Evolutionary conservation across 1,140 invertebrate genomes (phyloP), one percentile per base, ranked within the genome.

Genomic region (Coenobita brevimanus): DNA sequence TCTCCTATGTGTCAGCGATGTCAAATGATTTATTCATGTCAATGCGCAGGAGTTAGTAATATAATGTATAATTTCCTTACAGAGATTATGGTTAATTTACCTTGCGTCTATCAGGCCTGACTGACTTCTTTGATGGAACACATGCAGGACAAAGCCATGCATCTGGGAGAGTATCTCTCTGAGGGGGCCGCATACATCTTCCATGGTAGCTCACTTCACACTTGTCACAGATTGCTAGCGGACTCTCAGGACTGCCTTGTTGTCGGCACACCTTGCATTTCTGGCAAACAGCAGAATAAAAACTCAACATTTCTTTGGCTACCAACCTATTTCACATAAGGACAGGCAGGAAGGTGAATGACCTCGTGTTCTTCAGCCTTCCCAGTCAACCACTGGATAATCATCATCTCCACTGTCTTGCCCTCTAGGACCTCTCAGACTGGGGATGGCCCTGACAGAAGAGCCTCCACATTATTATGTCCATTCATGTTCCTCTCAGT

Each of bases 221-320:
- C 38, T 92, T 92, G 89, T 93, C 93, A 91, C 93, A 93, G 64
- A 93, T 90, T 69, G 93, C 88, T 43, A 93, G 76, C 2, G 91
- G 89, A 33, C 91, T 91, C 27, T 92, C 92, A 73, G 92, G 91
- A 57, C 92, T 91, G 17, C 46, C 46, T 80, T 93, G 93, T 87
- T 92, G 92, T 4, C 92, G 91, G 90, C 93, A 93, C 60, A 93
- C 93, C 79, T 92, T 93, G 89, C 93, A 93, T 92, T 93, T 93
- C 93, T 93, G 91, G n/a, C 17, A 64, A 64, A 64, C 17, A 64
- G n/a, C 17, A 64, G n/a, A 8, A 64, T 10, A 8, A 64, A 64
- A 8, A 21, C n/a, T 27, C 62, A 64, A 21, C 21, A 21, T 21
- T 21, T 10, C 50, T 54, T 54, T 10, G 8, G 8, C 50, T 54